Percentiles rank a stretch among this genome's conserved stretches.
Conservation (phyloP, 1,140 invertebrate genomes). For the Drosophila sturtevanti region DNA sequence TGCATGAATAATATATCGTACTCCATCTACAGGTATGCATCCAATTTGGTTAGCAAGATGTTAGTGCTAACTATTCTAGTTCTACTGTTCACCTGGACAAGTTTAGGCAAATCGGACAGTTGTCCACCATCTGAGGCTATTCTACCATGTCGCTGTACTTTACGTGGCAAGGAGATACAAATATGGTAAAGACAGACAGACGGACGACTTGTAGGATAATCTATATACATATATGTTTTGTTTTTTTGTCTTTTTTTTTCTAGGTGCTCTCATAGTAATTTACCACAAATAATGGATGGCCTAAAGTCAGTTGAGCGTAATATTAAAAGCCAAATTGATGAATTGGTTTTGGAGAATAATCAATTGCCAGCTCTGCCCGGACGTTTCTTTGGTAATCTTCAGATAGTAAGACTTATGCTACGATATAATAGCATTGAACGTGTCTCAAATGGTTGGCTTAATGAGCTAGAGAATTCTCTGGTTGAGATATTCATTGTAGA, state of each 20-base stretch:
- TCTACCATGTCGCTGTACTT: slow-evolving; percentile 83
- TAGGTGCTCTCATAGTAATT: slow-evolving; percentile 94
- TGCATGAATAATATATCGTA: not conserved
- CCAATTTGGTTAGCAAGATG: slow-evolving; percentile 7
- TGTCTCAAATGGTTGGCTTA: slow-evolving; percentile 91
- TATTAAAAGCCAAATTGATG: slow-evolving; percentile 89
- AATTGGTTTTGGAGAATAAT: slow-evolving; percentile 93
- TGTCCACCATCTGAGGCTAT: slow-evolving; percentile 84
- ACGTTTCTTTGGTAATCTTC: slow-evolving; percentile 88
- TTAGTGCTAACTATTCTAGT: slow-evolving; percentile 43
- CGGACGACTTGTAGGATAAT: not conserved
- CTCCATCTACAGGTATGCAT: not conserved
- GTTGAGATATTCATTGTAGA: slow-evolving; percentile 93
- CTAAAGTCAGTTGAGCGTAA: slow-evolving; percentile 88
- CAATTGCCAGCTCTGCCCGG: slow-evolving; percentile 91
- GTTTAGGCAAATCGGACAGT: slow-evolving; percentile 52
- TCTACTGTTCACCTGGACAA: slow-evolving; percentile 33
- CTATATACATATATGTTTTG: slow-evolving; percentile 8
- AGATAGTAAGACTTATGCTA: slow-evolving; percentile 90
- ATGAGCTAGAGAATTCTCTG: slow-evolving; percentile 89
- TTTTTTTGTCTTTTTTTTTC: not conserved
- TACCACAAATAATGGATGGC: slow-evolving; percentile 89
- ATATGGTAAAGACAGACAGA: slow-evolving; percentile 81
- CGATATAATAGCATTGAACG: slow-evolving; percentile 92
- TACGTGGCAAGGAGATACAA: slow-evolving; percentile 83